phyloP scores from a whole-genome alignment of 2,113 vertebrate genomes.

The Callipepla californica region DNA sequence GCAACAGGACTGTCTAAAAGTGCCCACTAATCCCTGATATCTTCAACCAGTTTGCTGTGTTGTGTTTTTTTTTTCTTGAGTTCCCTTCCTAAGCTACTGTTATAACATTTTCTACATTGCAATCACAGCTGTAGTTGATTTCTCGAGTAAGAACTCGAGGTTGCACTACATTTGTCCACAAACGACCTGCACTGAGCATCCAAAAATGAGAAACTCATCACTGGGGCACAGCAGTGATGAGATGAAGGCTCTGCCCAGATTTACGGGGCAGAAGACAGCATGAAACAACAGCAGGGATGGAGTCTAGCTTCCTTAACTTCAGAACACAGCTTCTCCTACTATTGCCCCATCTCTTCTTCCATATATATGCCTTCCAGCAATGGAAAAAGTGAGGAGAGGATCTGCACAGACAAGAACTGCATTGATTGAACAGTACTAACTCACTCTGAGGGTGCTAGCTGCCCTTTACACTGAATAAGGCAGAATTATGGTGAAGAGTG shows the following conservation, averaged over 20 bases:
- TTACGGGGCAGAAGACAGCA: neutral
- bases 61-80: neutral
- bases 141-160: neutral
- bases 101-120: neutral
- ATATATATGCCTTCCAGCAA: neutral
- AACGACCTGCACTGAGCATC: neutral
- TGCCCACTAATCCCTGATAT: neutral
- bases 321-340: fast-evolving
- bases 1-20: neutral
- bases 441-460: neutral
- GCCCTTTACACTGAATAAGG: neutral
- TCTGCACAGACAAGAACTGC: neutral
- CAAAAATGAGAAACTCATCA: neutral
- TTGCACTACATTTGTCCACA: neutral
- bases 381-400: neutral
- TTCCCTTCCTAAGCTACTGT: neutral
- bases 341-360: neutral
- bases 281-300: neutral
- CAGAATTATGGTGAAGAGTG: neutral
- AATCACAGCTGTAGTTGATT: neutral
- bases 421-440: neutral
- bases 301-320: neutral
- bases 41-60: neutral
- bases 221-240: neutral
- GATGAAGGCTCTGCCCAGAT: neutral